Evolutionary conservation across 1,140 invertebrate species (phyloP).

Genomic region (Nephila pilipes): DNA sequence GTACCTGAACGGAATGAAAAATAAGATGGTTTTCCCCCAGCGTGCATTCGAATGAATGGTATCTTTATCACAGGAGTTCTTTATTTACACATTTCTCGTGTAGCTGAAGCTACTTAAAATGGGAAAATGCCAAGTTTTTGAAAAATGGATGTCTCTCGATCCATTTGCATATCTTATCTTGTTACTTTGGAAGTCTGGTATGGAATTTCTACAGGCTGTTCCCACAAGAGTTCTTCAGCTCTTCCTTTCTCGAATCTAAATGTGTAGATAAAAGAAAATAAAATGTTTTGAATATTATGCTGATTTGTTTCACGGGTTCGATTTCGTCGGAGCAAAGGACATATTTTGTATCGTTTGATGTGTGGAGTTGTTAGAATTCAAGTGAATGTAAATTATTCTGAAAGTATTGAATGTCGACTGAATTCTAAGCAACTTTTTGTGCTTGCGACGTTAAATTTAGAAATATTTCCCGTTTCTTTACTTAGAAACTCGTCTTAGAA

Average conservation of each 20-base stretch:
- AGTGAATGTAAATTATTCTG: no score
- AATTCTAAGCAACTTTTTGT: no score
- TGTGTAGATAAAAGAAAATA: background rate
- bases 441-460: no score
- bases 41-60: background rate
- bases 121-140: background rate
- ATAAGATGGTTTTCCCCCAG: background rate
- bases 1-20: background rate
- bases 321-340: background rate
- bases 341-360: background rate
- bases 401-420: no score
- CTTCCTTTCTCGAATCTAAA: background rate
- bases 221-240: background rate
- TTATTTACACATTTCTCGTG: conserved; percentile 4
- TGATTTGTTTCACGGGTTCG: background rate
- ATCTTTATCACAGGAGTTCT: background rate
- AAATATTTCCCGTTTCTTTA: no score
- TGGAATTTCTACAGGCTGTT: background rate
- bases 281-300: background rate
- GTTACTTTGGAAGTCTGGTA: background rate
- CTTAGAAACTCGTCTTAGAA: no score
- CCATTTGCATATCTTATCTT: conserved; percentile 19
- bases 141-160: background rate
- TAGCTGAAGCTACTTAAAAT: background rate
- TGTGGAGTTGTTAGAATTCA: background rate